A percentile compares a stretch with the other conserved stretches of the same genome.
These are phyloP conservation scores for Pediacus dermestoides DNA, from an alignment of 2,888 invertebrate species.

Conservation along the genomic window DNA sequence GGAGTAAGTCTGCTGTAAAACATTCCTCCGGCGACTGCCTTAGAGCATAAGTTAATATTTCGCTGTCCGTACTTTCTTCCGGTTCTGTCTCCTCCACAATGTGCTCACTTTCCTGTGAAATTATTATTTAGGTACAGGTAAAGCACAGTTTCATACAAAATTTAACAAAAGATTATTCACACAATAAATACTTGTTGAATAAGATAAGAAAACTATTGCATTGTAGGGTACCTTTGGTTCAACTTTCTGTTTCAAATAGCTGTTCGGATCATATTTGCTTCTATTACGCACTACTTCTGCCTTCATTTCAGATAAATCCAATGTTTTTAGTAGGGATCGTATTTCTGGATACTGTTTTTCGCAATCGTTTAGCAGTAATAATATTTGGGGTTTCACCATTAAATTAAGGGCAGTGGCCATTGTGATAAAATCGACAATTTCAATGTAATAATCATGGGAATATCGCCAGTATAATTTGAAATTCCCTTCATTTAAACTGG, in stretches of 20 bases:
- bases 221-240: no score
- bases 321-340: constrained; percentile 26
- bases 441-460: constrained; percentile 24
- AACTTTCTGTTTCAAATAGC: constrained; percentile 17
- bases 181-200: no score
- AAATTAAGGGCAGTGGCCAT: constrained; percentile 27
- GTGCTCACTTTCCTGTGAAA: not conserved
- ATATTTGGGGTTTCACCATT: constrained; percentile 27
- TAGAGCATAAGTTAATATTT: constrained; percentile 28
- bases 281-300: constrained; percentile 22
- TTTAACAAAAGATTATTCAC: no score
- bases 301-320: constrained; percentile 27
- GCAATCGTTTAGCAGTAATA: constrained; percentile 29
- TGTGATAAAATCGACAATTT: constrained; percentile 32
- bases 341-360: constrained; percentile 26
- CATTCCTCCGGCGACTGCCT: constrained; percentile 24
- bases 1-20: constrained; percentile 26
- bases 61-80: constrained; percentile 12
- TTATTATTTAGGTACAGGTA: not conserved
- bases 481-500: constrained; percentile 20
- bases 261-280: constrained; percentile 36
- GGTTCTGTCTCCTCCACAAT: not conserved
- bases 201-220: no score
- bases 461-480: constrained; percentile 35
- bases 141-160: no score